Percentiles rank a stretch among this genome's conserved stretches.
phyloP scores from a whole-genome alignment of 53 echinoderm and acorn worm genomes.

The Holothuria scabra region DNA sequence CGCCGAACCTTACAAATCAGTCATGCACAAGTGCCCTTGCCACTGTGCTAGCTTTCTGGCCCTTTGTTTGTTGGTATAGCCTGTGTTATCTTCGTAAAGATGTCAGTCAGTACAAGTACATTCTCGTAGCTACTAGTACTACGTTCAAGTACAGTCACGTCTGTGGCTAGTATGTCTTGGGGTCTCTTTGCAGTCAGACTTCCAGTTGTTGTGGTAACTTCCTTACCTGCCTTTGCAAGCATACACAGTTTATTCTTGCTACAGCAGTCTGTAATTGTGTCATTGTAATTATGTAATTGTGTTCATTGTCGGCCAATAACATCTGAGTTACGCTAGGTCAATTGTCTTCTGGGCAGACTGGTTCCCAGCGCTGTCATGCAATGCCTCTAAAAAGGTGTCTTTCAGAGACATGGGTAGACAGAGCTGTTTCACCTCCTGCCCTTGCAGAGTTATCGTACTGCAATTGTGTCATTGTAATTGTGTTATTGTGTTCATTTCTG shows the following conservation, averaged over 20 bases:
- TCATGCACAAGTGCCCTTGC: slow-evolving; percentile 65
- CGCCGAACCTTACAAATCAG: slow-evolving; percentile 77
- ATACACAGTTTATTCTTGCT: slow-evolving; percentile 54
- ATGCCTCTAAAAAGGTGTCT: slow-evolving; percentile 42
- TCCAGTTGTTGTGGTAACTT: slow-evolving; percentile 25
- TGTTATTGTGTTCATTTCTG: no score
- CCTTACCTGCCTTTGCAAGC: slow-evolving; percentile 62
- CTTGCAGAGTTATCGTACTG: slow-evolving; percentile 28
- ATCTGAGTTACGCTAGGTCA: slow-evolving; percentile 41
- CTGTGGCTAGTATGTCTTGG: slow-evolving; percentile 66
- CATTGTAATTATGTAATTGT: no score
- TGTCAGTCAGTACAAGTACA: slow-evolving; percentile 71
- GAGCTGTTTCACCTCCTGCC: slow-evolving; percentile 47
- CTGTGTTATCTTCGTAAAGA: slow-evolving; percentile 72
- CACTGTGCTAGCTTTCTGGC: slow-evolving; percentile 71
- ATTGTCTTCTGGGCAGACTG: slow-evolving; percentile 62
- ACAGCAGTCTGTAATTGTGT: slow-evolving; percentile 50
- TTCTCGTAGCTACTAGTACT: slow-evolving; percentile 63
- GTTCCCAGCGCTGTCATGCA: slow-evolving; percentile 67
- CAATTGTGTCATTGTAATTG: no score
- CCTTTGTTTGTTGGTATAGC: slow-evolving; percentile 63
- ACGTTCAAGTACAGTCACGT: slow-evolving; percentile 69
- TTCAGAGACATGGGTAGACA: slow-evolving; percentile 57
- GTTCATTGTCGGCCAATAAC: slow-evolving; percentile 69
- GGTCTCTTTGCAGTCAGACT: slow-evolving; percentile 53